These are phyloP conservation scores for Epirrhoe tristata DNA, from an alignment of 2,888 invertebrate genomes.

Conservation along the genomic window DNA sequence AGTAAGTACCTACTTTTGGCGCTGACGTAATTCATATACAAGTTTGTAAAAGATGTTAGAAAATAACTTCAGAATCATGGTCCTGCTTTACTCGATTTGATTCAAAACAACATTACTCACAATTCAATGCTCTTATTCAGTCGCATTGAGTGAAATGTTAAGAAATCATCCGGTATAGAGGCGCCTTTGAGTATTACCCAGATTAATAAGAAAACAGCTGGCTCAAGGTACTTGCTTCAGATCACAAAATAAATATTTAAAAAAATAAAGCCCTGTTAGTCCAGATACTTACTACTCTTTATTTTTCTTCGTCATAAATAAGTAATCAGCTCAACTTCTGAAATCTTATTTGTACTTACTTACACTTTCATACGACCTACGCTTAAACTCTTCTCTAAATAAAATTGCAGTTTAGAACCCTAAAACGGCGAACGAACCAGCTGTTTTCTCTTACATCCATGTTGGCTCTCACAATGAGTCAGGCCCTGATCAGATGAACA, in stretches of 20 bases:
- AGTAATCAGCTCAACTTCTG: too few relatives aligned
- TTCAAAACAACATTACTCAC: constrained; percentile 38
- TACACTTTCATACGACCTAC: too few relatives aligned
- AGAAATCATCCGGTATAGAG: constrained; percentile 76
- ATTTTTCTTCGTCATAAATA: too few relatives aligned
- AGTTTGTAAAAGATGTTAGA: background rate
- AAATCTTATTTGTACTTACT: too few relatives aligned
- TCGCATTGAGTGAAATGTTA: constrained; percentile 55
- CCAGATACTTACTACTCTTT: too few relatives aligned
- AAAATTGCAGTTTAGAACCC: background rate
- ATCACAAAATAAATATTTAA: background rate
- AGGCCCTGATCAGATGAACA: constrained; percentile 59
- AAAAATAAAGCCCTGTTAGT: too few relatives aligned
- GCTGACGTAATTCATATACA: too few relatives aligned
- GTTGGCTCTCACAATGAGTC: constrained; percentile 60
- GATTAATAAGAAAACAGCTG: constrained; percentile 43
- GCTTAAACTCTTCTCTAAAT: too few relatives aligned
- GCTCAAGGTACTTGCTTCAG: background rate
- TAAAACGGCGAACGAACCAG: constrained; percentile 4
- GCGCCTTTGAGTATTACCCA: constrained; percentile 49
- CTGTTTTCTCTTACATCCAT: constrained; percentile 22
- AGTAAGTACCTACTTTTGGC: too few relatives aligned
- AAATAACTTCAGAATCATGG: constrained; percentile 6
- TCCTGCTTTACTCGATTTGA: constrained; percentile 18
- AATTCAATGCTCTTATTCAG: constrained; percentile 31